Percentiles rank a stretch among this genome's conserved stretches.
Evolutionary conservation across 2,113 vertebrate genomes (phyloP).

Genomic region (Motacilla tschutschensis): DNA sequence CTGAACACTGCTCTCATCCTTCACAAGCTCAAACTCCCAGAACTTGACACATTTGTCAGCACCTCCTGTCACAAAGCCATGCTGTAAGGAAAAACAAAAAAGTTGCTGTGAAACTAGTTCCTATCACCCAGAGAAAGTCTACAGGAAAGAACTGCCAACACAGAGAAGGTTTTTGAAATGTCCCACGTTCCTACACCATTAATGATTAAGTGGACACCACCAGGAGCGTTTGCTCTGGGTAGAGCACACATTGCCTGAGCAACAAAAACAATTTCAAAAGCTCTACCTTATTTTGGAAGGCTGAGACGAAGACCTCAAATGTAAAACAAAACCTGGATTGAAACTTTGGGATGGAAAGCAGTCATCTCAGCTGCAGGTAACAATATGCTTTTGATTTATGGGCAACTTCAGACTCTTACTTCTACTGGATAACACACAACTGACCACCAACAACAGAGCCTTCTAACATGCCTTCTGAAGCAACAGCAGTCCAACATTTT

Average conservation of each 20-base stretch:
- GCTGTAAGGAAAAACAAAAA: conserved; percentile 68
- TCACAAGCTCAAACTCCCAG: conserved; percentile 97
- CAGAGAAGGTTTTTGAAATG: background rate
- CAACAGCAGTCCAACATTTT: background rate
- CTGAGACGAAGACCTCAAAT: background rate
- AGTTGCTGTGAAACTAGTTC: background rate
- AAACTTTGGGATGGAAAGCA: background rate
- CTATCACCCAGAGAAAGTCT: background rate
- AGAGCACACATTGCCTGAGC: background rate
- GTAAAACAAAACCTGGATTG: background rate
- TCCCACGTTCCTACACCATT: background rate
- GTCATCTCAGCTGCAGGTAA: background rate
- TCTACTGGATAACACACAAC: background rate
- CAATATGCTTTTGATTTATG: background rate
- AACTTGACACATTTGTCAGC: conserved; percentile 95
- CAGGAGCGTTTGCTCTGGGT: background rate
- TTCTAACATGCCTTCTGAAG: background rate
- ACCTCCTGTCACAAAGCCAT: conserved; percentile 89
- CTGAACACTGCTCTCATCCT: conserved; percentile 76
- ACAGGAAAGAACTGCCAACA: background rate
- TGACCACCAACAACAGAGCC: background rate
- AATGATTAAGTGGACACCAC: background rate
- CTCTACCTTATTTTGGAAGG: background rate
- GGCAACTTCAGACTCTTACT: background rate
- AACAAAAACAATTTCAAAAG: background rate